These are phyloP conservation scores for Pachypeltis micranthus DNA, from an alignment of 1,140 invertebrate species.

Conservation along the genomic window DNA sequence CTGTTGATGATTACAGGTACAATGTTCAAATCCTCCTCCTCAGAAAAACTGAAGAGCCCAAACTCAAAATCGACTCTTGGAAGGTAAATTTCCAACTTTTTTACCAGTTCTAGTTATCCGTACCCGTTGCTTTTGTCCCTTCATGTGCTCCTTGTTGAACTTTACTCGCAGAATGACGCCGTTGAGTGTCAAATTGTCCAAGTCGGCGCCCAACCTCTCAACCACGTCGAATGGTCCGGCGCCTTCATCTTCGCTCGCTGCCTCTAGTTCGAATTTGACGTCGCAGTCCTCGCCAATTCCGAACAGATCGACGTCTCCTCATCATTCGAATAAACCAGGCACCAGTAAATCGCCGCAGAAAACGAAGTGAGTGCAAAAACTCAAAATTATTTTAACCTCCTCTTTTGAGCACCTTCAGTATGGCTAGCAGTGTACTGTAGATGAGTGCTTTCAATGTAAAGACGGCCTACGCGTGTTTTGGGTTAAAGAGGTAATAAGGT, in stretches of 20 bases:
- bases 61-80: background rate
- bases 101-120: background rate
- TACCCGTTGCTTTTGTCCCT: too few relatives aligned
- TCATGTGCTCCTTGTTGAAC: too few relatives aligned
- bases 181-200: background rate
- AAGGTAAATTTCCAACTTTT: background rate
- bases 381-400: too few relatives aligned
- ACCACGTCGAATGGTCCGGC: background rate
- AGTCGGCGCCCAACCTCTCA: background rate
- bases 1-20: too few relatives aligned
- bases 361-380: background rate
- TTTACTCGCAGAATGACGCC: background rate
- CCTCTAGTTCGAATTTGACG: too few relatives aligned
- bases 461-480: too few relatives aligned
- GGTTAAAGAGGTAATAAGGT: too few relatives aligned
- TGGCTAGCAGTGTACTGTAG: too few relatives aligned
- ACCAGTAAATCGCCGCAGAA: background rate
- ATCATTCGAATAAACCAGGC: background rate
- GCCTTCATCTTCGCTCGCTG: background rate
- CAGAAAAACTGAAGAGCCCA: background rate
- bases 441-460: too few relatives aligned
- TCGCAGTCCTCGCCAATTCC: conserved; percentile 27
- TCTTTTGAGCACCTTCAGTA: too few relatives aligned
- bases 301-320: too few relatives aligned
- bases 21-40: background rate